Conservation (phyloP, 1,140 invertebrate species). For the Drosophila sp. region DNA sequence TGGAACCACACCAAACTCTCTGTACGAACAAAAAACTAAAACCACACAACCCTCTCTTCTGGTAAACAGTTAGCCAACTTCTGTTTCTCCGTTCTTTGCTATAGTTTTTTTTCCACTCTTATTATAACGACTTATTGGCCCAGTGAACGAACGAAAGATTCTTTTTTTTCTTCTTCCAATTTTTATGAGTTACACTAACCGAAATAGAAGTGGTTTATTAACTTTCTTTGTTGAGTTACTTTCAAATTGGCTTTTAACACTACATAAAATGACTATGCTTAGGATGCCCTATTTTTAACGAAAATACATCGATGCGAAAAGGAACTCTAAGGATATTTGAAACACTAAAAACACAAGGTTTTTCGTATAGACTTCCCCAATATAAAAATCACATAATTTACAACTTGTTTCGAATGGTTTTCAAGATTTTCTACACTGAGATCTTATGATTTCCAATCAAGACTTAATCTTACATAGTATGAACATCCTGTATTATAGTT, state of each 20-base stretch:
- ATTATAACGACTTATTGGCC: conserved; percentile 16
- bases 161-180: not conserved
- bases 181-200: not conserved
- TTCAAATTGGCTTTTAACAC: not conserved
- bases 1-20: conserved; percentile 48
- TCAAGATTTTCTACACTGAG: too few species aligned
- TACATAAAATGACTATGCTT: not conserved
- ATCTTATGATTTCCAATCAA: too few species aligned
- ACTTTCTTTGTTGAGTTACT: not conserved
- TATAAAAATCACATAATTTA: too few species aligned
- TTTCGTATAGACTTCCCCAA: too few species aligned
- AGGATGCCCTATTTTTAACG: too few species aligned
- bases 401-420: too few species aligned
- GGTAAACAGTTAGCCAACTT: conserved; percentile 52
- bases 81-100: not conserved
- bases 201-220: not conserved
- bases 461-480: too few species aligned
- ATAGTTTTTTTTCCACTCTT: not conserved
- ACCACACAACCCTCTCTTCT: conserved; percentile 37
- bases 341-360: too few species aligned
- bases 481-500: too few species aligned
- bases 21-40: conserved; percentile 30
- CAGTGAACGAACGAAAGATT: conserved; percentile 5
- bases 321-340: too few species aligned
- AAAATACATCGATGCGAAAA: too few species aligned